A percentile compares a stretch with the other conserved stretches of the same genome.
Evolutionary conservation across 2,797 vertebrate species (phyloP).

Genomic region (Hirundo rustica): DNA sequence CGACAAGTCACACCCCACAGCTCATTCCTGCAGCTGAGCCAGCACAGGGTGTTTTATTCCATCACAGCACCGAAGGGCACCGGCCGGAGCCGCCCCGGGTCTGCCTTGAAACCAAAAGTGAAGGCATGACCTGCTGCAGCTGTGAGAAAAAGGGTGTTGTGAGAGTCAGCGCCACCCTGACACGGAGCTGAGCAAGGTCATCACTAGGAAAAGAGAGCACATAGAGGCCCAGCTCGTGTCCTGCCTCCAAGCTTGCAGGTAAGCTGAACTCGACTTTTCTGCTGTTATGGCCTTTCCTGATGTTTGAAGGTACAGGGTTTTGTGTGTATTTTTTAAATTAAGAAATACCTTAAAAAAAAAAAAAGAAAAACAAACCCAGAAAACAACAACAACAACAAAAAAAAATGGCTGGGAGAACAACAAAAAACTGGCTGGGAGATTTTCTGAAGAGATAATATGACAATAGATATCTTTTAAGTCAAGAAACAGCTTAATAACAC

Average conservation of each 20-base stretch:
- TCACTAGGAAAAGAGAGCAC: rapidly evolving
- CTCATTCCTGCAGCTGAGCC: background rate
- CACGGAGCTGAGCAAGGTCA: background rate
- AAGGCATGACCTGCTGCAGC: background rate
- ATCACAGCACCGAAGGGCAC: background rate
- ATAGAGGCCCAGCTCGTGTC: background rate
- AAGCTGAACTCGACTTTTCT: background rate
- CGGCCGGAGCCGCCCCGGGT: background rate
- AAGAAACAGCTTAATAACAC: background rate
- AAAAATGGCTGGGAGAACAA: no score
- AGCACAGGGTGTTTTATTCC: background rate
- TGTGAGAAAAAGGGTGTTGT: background rate
- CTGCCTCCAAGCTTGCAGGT: background rate
- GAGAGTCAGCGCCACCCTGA: background rate
- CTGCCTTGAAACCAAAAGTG: background rate
- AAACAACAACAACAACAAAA: no score
- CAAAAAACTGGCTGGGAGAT: background rate
- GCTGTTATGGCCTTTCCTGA: rapidly evolving
- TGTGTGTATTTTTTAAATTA: background rate
- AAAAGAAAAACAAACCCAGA: no score
- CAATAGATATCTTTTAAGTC: background rate
- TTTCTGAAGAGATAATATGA: background rate
- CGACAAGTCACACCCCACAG: background rate
- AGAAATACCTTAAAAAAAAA: background rate
- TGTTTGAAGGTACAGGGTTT: background rate